Evolutionary conservation across 2,113 vertebrate species (phyloP).

Genomic region (Verasper variegatus): DNA sequence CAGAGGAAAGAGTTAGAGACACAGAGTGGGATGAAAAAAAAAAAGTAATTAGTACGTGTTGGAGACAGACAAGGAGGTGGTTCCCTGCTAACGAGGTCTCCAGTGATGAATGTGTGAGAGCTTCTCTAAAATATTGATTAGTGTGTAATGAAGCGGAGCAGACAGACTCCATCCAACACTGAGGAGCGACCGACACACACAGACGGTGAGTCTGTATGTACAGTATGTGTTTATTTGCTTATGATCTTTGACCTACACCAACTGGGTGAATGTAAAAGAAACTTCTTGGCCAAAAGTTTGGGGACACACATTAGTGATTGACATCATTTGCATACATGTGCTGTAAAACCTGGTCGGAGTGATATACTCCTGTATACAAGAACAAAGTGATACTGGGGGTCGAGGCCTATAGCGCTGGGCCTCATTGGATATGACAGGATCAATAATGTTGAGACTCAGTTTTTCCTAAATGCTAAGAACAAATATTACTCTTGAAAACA

Average conservation of each 20-base stretch:
- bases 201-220: background rate
- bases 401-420: too few species aligned
- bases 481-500: too few species aligned
- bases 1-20: constrained; percentile 17
- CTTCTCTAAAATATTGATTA: constrained; percentile 68
- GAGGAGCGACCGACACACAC: constrained; percentile 6
- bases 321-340: background rate
- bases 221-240: background rate
- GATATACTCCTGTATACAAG: too few species aligned
- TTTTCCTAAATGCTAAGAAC: too few species aligned
- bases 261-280: background rate
- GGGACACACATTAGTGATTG: background rate
- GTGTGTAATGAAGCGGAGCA: constrained; percentile 58
- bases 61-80: constrained; percentile 40
- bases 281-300: background rate
- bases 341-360: background rate
- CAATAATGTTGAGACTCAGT: too few species aligned
- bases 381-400: too few species aligned
- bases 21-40: constrained; percentile 1
- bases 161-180: constrained; percentile 48
- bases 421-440: too few species aligned
- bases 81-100: constrained; percentile 51
- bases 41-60: constrained; percentile 54
- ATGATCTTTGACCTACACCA: constrained; percentile 26
- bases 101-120: constrained; percentile 64